Base-by-base conservation (phyloP, 2,797 vertebrate genomes). In the Neoniphon sammara region DNA sequence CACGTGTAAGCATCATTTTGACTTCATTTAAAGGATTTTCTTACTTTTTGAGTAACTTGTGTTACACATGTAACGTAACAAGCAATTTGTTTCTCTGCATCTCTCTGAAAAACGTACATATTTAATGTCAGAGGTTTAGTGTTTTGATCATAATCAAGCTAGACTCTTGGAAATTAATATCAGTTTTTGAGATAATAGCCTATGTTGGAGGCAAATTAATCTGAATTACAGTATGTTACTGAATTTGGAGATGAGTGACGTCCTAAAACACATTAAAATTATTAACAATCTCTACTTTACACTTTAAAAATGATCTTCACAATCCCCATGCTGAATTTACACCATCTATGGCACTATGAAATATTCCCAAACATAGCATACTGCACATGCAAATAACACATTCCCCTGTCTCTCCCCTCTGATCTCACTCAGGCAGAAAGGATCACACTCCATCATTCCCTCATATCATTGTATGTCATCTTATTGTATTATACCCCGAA, bases 401-500 rank as follows among this genome's bases (percentile, higher is more conserved):
- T 39, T 39, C 36, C 36, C 36, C 50, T 53, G 10, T 34, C 17
- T 36, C 54, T 56, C 54, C 25, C 14, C 14, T 30, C 3, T 56
- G 54, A 56, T 6, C 30, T 36, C 18, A 20, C 6, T 36, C 17
- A 36, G 56, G 8, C 31, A 34, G 56, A 36, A 31, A 11, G 4
- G n/a, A 53, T 4, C 50, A 20, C 56, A n/a, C 18, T 57, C 49
- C 30, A n/a, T 58, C 56, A 25, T 25, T 61, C 14, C 46, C 50
- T 53, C 23, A 23, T 25, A 53, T 53, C 31, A 12, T 4, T 36
- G 31, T 58, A 20, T 58, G 50, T 58, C 56, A 49, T 65, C 77
- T 76, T 79, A 70, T 78, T 53, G 59, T 73, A 68, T 66, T 30
- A 30, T 31, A 52, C 62, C 47, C 42, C 66, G 42, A 67, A 49